phyloP scores from a whole-genome alignment of 2,113 vertebrate species.

The Gallinago media region DNA sequence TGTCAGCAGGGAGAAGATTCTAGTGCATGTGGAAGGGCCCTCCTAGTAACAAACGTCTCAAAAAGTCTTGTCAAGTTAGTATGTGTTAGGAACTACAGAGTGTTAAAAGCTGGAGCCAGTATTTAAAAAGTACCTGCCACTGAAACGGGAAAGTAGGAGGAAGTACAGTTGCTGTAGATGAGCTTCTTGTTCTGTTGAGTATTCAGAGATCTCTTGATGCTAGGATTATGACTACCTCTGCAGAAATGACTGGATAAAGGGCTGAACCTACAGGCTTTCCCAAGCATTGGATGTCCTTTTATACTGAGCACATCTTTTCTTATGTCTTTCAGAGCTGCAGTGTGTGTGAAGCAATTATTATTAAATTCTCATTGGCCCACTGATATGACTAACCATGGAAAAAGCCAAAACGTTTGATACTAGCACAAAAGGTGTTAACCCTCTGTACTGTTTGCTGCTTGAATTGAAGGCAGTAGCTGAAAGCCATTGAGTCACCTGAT shows the following conservation, averaged over 20 bases:
- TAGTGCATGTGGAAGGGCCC: background rate
- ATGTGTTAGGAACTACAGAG: background rate
- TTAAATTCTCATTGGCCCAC: background rate
- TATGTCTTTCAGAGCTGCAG: background rate
- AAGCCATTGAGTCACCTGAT: conserved; percentile 67
- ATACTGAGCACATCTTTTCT: background rate
- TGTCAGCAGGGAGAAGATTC: background rate
- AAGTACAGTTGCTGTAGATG: background rate
- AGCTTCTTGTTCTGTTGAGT: background rate
- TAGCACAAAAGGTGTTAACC: conserved; percentile 55
- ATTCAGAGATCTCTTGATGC: background rate
- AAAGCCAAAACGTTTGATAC: conserved; percentile 9
- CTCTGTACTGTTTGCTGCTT: conserved; percentile 23
- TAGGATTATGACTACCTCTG: background rate
- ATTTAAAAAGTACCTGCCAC: background rate
- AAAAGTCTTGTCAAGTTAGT: background rate
- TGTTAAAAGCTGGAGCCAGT: background rate
- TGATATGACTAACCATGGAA: conserved; percentile 20
- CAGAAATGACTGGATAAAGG: background rate
- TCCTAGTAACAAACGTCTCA: background rate
- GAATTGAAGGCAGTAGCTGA: conserved; percentile 27
- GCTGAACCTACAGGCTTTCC: background rate
- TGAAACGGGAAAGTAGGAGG: background rate
- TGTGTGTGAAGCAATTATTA: background rate
- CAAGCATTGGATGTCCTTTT: background rate